Conservation (phyloP, 2,113 vertebrate species). For the Hystrix brachyura region DNA sequence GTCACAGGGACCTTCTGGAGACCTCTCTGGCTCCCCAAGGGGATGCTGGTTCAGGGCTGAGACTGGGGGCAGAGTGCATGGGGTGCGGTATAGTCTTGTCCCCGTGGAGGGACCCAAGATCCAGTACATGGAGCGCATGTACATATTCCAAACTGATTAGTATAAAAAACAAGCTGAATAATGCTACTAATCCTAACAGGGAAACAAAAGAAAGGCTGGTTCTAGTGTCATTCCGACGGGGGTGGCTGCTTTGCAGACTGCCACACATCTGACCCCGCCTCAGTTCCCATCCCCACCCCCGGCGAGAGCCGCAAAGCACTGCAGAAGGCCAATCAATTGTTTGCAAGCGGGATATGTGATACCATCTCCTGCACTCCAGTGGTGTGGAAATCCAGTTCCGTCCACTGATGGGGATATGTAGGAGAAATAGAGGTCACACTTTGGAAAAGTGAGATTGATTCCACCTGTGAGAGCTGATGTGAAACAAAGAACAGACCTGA, state of each 20-base stretch:
- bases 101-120: neutral
- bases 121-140: neutral
- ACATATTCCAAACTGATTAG: neutral
- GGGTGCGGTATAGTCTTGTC: neutral
- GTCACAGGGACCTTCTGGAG: neutral
- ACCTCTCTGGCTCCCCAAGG: neutral
- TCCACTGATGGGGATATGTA: conserved; percentile 60
- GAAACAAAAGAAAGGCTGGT: neutral
- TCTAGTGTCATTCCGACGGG: neutral
- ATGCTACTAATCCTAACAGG: neutral
- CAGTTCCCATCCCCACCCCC: conserved; percentile 43
- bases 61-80: neutral
- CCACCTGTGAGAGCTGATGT: neutral
- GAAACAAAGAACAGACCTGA: neutral
- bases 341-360: conserved; percentile 34
- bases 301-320: neutral
- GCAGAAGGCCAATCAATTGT: conserved; percentile 72
- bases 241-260: neutral
- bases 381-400: conserved; percentile 68
- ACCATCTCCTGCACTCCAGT: conserved; percentile 44
- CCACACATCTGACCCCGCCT: neutral
- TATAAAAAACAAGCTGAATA: neutral
- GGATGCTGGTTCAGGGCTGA: neutral
- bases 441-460: conserved; percentile 61
- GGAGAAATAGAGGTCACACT: conserved; percentile 75